Evolutionary conservation across 2,113 vertebrate species (phyloP).

Genomic region (Falcunculus frontatus): DNA sequence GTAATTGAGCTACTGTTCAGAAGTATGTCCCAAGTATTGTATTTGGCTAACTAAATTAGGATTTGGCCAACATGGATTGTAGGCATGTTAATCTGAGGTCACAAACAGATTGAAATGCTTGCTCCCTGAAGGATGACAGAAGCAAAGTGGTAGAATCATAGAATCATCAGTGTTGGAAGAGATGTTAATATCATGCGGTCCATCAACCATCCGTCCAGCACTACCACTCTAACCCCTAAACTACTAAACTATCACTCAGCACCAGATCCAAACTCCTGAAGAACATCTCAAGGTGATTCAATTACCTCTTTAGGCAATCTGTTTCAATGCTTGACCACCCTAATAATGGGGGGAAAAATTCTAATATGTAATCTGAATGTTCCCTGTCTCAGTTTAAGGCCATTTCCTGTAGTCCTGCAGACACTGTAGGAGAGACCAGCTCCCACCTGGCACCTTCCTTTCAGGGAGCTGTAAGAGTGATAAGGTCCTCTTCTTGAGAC

Average conservation of each 20-base stretch:
- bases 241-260: too few species aligned
- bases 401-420: background rate
- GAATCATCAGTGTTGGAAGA: background rate
- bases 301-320: background rate
- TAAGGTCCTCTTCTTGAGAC: background rate
- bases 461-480: background rate
- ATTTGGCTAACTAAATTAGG: background rate
- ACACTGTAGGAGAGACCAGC: fast-evolving
- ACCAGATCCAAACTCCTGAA: background rate
- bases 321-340: background rate
- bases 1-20: background rate
- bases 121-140: too few species aligned
- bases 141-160: background rate
- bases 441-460: background rate
- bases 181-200: background rate
- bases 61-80: background rate
- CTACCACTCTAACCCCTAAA: background rate
- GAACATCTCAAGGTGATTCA: background rate
- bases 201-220: background rate
- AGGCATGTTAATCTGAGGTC: background rate
- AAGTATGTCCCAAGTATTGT: fast-evolving
- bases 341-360: background rate
- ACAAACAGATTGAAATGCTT: background rate
- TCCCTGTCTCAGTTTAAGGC: background rate
- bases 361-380: too few species aligned